These are phyloP conservation scores for Eolophus roseicapilla DNA, from an alignment of 2,113 vertebrate genomes.

Conservation along the genomic window DNA sequence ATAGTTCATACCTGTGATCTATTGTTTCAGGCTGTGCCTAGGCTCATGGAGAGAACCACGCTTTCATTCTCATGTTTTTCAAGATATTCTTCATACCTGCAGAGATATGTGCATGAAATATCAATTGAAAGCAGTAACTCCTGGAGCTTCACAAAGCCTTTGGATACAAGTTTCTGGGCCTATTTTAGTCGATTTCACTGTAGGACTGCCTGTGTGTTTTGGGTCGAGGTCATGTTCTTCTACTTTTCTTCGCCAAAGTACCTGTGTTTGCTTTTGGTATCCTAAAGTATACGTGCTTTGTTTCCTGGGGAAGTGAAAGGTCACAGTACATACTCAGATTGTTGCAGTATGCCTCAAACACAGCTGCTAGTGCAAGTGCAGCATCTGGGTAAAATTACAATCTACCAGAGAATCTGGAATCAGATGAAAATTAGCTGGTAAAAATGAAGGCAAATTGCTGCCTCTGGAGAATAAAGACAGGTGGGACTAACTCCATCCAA, in stretches of 20 bases:
- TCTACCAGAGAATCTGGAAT: not conserved
- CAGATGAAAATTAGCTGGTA: not conserved
- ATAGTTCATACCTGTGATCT: not conserved
- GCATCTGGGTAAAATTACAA: not conserved
- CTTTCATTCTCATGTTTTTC: slow-evolving; percentile 19
- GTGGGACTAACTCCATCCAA: not conserved
- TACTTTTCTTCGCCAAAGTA: not conserved
- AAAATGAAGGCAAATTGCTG: not conserved
- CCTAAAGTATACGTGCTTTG: not conserved
- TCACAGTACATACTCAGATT: not conserved
- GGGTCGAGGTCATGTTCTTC: not conserved
- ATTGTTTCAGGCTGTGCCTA: slow-evolving; percentile 22
- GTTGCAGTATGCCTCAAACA: not conserved
- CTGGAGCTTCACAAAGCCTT: slow-evolving; percentile 15
- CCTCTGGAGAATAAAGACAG: not conserved
- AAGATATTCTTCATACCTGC: slow-evolving; percentile 27
- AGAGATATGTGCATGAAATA: slow-evolving; percentile 38
- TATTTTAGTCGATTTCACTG: not conserved
- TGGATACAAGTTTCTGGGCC: not conserved
- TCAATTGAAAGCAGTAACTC: not conserved
- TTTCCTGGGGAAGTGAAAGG: not conserved
- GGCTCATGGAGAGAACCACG: not conserved
- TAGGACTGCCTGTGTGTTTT: not conserved
- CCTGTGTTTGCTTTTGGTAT: not conserved
- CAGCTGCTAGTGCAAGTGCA: not conserved